Evolutionary conservation across 2,888 invertebrate species (phyloP), one percentile per base, ranked within the genome.

Genomic region (Pristionchus entomophagus): DNA sequence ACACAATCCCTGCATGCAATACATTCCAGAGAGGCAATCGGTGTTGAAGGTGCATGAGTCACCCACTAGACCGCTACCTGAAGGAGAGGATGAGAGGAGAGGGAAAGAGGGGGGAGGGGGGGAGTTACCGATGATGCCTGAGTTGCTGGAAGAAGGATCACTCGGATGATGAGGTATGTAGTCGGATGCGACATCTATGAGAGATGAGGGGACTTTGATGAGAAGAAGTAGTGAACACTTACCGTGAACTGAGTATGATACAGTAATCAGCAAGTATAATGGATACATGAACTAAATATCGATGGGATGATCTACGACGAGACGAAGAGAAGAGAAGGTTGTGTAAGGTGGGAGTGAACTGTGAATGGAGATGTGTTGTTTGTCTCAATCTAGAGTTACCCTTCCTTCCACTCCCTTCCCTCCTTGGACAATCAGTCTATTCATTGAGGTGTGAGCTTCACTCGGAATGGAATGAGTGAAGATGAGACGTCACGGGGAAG

Each of bases 31-130:
- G 17, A 91, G 87, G 77, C 91, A 91, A 81, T 91, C 91, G 0
- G 91, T 91, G 86, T 91, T 91, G 87, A 90, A 90, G 0, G 88
- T 87, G 83, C 91, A 91, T 19, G 87, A 86, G 65, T 91, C 91
- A 12, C 90, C 91, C 49, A 91, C 89, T 38, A 90, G 86, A 26
- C 91, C 91, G 59, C 89, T 89, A 17, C 91, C 91, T 89, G 51
- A 45, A 0, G 32, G 56, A 56, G 5, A 22, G 3, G 2, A n/a
- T 22, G 19, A n/a, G 32, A 62, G 29, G 14, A 32, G 3, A 53
- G 22, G 14, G 22, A 53, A 22, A n/a, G n/a, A n/a, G n/a, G n/a
- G n/a, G n/a, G n/a, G n/a, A n/a, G 56, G 22, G 59, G 29, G 1
- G 29, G 56, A n/a, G n/a, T 12, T 32, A 62, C 62, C 62, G 29